A percentile compares a stretch with the other conserved stretches of the same genome.
Conservation (phyloP, 2,113 vertebrate genomes). For the Toxotes chatareus region DNA sequence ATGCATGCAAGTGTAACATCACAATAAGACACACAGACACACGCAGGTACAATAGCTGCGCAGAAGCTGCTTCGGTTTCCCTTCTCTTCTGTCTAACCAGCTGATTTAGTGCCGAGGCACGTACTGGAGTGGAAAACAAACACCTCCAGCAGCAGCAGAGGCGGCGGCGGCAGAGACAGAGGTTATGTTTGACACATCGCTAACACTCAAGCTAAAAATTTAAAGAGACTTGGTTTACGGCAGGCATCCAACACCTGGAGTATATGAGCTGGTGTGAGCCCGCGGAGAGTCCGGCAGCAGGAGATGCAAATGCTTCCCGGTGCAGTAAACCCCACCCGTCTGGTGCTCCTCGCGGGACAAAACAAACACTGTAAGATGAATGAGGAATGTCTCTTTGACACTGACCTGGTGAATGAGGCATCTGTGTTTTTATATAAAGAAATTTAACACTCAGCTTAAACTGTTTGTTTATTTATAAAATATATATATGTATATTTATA, state of each 20-base stretch:
- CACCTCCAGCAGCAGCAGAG: constrained; percentile 45
- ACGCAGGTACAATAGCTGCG: constrained; percentile 11
- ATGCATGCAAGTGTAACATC: constrained; percentile 14
- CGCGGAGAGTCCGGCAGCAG: constrained; percentile 29
- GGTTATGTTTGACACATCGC: constrained; percentile 50
- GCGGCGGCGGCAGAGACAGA: constrained; percentile 35
- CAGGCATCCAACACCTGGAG: constrained; percentile 26
- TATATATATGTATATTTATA: too few relatives aligned
- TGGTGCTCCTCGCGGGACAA: constrained; percentile 2
- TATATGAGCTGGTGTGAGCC: neutral
- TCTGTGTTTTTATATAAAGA: too few relatives aligned
- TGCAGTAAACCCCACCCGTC: constrained; percentile 57
- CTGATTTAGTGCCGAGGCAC: constrained; percentile 64
- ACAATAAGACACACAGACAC: constrained; percentile 14
- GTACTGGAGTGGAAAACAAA: constrained; percentile 66
- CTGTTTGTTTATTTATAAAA: too few relatives aligned
- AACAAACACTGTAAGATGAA: constrained; percentile 34
- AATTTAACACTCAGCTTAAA: too few relatives aligned
- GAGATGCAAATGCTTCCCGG: constrained; percentile 14
- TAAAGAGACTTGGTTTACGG: constrained; percentile 45
- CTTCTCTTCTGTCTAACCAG: constrained; percentile 52
- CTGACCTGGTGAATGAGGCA: too few relatives aligned
- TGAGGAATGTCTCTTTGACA: neutral
- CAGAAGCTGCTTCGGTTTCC: constrained; percentile 19
- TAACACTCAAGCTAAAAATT: constrained; percentile 43